These are phyloP conservation scores for Tenthredo distinguenda DNA, from an alignment of 2,888 invertebrate species.

Conservation along the genomic window DNA sequence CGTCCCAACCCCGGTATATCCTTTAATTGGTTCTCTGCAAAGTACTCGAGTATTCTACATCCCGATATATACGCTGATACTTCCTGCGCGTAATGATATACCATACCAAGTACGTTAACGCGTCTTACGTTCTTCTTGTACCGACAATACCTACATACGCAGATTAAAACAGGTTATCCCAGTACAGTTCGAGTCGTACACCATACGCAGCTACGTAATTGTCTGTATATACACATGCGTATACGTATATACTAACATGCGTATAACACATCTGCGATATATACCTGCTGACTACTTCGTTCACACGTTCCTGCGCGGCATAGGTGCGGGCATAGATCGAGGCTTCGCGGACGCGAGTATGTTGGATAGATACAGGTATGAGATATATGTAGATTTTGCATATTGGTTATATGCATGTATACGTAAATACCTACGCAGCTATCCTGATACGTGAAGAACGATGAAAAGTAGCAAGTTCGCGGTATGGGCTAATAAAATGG, in stretches of 20 bases:
- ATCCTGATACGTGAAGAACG: neutral
- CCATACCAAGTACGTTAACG: neutral
- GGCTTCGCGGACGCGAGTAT: neutral
- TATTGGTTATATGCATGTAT: neutral
- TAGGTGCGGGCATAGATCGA: constrained; percentile 7
- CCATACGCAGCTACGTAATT: neutral
- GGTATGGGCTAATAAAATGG: neutral
- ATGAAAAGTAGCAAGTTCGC: neutral
- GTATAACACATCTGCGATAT: neutral
- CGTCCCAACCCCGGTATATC: no score
- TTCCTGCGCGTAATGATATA: constrained; percentile 35
- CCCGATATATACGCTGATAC: constrained; percentile 19
- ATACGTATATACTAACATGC: neutral
- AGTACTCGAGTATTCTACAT: neutral
- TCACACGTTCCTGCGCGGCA: constrained; percentile 12
- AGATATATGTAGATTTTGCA: neutral
- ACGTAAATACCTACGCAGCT: neutral
- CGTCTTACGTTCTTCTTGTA: constrained; percentile 31
- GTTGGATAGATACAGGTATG: neutral
- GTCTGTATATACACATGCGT: no score
- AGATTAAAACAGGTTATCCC: constrained; percentile 33
- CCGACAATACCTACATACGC: constrained; percentile 34
- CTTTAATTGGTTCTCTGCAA: constrained; percentile 7
- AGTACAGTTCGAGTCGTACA: neutral
- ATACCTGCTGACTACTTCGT: constrained; percentile 31